Conservation (phyloP, 2,113 vertebrate genomes). For the Corythornis madagascariensis region DNA sequence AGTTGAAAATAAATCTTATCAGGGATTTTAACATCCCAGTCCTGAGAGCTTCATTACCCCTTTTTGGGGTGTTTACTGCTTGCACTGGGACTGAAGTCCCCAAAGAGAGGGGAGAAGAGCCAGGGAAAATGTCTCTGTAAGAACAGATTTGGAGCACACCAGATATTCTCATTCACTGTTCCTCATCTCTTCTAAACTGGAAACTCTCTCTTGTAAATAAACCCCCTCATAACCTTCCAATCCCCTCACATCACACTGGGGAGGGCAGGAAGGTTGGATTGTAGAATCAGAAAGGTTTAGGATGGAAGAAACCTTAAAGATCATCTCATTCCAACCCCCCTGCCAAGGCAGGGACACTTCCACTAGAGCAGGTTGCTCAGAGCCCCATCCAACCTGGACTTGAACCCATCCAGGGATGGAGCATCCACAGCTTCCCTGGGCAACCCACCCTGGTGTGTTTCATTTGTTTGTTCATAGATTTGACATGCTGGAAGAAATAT, state of each 20-base stretch:
- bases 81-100: neutral
- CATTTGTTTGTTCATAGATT: neutral
- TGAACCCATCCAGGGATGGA: neutral
- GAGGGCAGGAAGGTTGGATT: neutral
- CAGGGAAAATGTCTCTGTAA: constrained; percentile 13
- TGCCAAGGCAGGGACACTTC: neutral
- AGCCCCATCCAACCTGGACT: neutral
- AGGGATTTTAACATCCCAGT: neutral
- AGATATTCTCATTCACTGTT: neutral
- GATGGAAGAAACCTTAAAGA: neutral
- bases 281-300: neutral
- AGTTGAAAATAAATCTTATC: constrained; percentile 24
- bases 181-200: neutral
- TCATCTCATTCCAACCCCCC: neutral
- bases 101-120: neutral
- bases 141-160: neutral
- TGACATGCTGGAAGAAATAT: neutral
- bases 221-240: neutral
- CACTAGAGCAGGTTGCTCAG: neutral
- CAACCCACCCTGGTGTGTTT: too few species aligned
- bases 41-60: neutral
- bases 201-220: neutral
- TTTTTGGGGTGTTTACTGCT: constrained; percentile 41
- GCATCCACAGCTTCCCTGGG: neutral
- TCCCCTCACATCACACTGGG: neutral